These are phyloP conservation scores for Heliconius hortense DNA, from an alignment of 2,888 invertebrate species.

Conservation along the genomic window DNA sequence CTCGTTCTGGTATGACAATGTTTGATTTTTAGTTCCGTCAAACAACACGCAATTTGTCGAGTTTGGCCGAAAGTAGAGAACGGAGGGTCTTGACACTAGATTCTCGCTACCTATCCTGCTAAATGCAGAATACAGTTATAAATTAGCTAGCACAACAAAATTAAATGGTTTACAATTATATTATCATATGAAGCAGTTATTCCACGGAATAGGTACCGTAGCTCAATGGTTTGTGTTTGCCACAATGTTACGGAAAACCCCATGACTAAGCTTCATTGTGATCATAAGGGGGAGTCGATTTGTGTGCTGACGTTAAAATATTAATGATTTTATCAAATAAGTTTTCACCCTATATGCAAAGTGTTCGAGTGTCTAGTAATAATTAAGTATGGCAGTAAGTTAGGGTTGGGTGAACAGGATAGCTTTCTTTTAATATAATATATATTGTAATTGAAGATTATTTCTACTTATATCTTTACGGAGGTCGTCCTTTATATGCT, in stretches of 20 bases:
- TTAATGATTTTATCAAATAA: constrained; percentile 12
- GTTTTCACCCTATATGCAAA: not conserved
- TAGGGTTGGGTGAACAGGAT: not conserved
- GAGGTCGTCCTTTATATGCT: not conserved
- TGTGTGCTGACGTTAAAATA: constrained; percentile 11
- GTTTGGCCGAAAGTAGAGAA: not conserved
- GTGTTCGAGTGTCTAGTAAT: not conserved
- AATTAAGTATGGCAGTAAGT: not conserved
- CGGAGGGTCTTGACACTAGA: not conserved
- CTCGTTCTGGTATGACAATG: not conserved
- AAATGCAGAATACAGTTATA: not conserved
- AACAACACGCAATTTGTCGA: not conserved
- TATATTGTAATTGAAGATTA: not conserved
- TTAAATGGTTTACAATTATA: not conserved
- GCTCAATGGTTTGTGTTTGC: constrained; percentile 3
- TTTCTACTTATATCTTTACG: not conserved
- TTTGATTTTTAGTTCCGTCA: not conserved
- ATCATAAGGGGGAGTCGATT: constrained; percentile 5
- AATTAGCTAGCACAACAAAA: not conserved
- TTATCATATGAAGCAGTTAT: not conserved
- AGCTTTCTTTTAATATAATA: not conserved
- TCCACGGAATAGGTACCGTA: not conserved
- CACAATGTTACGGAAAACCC: constrained; percentile 29
- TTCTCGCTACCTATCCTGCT: too few species aligned
- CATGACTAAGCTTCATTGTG: constrained; percentile 22